Conservation (phyloP, 2,888 invertebrate genomes). For the Bombylius discolor region DNA sequence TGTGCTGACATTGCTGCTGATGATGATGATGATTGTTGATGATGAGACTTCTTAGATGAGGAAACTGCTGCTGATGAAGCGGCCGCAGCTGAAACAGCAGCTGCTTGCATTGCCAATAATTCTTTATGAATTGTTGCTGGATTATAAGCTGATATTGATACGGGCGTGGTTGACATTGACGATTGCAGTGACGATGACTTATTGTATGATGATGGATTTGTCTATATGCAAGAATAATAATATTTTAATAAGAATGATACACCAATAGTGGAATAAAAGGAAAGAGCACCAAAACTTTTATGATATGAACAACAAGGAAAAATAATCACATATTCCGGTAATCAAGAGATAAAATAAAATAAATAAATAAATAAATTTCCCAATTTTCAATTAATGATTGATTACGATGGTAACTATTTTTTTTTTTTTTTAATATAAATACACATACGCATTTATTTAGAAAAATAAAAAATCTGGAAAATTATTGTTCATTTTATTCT, state of each 20-base stretch:
- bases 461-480: too few species aligned
- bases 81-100: constrained; percentile 27
- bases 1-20: constrained; percentile 13
- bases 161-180: constrained; percentile 22
- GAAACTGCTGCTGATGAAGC: constrained; percentile 15
- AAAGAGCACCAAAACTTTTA: too few species aligned
- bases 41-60: constrained; percentile 19
- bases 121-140: constrained; percentile 36
- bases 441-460: too few species aligned
- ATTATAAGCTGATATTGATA: constrained; percentile 33
- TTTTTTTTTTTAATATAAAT: too few species aligned
- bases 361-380: too few species aligned
- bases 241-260: neutral
- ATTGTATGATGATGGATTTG: constrained; percentile 29
- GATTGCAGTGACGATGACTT: constrained; percentile 28
- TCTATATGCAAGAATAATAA: constrained; percentile 14
- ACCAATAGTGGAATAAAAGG: too few species aligned
- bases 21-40: constrained; percentile 16
- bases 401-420: too few species aligned
- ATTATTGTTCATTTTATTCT: too few species aligned
- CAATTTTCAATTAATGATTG: too few species aligned
- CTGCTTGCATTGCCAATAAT: constrained; percentile 36
- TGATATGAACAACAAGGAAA: too few species aligned
- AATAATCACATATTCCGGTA: too few species aligned
- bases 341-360: too few species aligned